Base-by-base conservation (phyloP, 1,140 invertebrate genomes). In the Euglossa dilemma region DNA sequence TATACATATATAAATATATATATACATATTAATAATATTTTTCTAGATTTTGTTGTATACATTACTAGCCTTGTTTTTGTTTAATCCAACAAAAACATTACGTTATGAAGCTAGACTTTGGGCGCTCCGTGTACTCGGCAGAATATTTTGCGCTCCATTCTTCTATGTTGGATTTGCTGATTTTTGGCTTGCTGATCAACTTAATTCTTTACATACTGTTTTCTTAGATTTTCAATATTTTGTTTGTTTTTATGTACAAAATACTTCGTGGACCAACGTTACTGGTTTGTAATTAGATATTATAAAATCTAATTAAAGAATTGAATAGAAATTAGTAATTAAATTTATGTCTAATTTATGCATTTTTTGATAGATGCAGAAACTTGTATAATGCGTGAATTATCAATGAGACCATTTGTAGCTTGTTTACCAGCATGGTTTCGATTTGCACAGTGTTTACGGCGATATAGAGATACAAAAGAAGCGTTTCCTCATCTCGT, bases 131-230 rank as follows among this genome's bases (percentile, higher is more conserved):
- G 91, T 95, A 36, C 63, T 94, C 89, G 95, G 96, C 69, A 95
- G 97, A 28, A 96, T 98, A 82, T 91, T 98, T 78, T 95, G 95
- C 9, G 97, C 98, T 2, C 98, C 98, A 16, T 97, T 98, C 91
- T 97, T 97, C 85, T 96, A 97, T 90, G 98, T 99, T 23, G 96
- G 96, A 20, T 99, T 99, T 92, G 97, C 98, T 74, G 98, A 99
- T 94, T 99, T 99, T 95, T 99, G 98, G 98, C 95, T 99, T 78
- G 98, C 97, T 76, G 98, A 99, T 95, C 98, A 99, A 92, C 95
- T 99, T 50, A 98, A 97, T 91, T 98, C 97, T 87, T 93, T 98
- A 57, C 96, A 96, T 5, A 95, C 95, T 20, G 96, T 97, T 23
- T 94, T 99, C 54, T 92, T 97, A 43, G 98, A 98, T 91, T 96